Evolutionary conservation across 2,888 invertebrate genomes (phyloP).

Genomic region (Calephelis perditalis): DNA sequence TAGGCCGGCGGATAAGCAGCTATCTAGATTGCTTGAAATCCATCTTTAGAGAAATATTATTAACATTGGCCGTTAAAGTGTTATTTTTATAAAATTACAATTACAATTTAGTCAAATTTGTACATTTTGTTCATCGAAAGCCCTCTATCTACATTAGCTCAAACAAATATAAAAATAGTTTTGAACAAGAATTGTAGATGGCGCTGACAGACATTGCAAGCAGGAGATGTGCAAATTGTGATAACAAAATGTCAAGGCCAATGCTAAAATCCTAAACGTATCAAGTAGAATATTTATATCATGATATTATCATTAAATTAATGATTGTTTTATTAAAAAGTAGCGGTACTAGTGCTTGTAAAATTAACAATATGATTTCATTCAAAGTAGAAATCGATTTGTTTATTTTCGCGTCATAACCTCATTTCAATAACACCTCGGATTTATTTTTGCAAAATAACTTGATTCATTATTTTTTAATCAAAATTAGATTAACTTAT

Average conservation of each 20-base stretch:
- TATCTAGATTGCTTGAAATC: no score
- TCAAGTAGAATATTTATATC: conserved; percentile 21
- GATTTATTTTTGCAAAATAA: not conserved
- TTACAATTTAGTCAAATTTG: not conserved
- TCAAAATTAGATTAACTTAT: not conserved
- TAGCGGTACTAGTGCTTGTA: not conserved
- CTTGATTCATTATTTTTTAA: not conserved
- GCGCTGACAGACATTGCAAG: conserved; percentile 35
- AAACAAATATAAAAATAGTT: not conserved
- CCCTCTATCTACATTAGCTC: not conserved
- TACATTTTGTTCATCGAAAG: not conserved
- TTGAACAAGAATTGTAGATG: conserved; percentile 34
- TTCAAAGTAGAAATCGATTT: not conserved
- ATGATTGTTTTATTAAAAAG: not conserved
- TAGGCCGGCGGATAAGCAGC: no score
- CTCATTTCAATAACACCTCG: conserved; percentile 38
- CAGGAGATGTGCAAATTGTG: conserved; percentile 56
- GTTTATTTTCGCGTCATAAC: conserved; percentile 53
- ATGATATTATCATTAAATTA: not conserved
- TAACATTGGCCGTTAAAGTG: no score
- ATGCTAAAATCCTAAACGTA: conserved; percentile 37
- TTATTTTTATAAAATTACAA: no score
- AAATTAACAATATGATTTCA: not conserved
- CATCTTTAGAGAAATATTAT: no score
- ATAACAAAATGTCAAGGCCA: conserved; percentile 72